phyloP scores from a whole-genome alignment of 2,888 invertebrate genomes.

The Drosophila atripex region DNA sequence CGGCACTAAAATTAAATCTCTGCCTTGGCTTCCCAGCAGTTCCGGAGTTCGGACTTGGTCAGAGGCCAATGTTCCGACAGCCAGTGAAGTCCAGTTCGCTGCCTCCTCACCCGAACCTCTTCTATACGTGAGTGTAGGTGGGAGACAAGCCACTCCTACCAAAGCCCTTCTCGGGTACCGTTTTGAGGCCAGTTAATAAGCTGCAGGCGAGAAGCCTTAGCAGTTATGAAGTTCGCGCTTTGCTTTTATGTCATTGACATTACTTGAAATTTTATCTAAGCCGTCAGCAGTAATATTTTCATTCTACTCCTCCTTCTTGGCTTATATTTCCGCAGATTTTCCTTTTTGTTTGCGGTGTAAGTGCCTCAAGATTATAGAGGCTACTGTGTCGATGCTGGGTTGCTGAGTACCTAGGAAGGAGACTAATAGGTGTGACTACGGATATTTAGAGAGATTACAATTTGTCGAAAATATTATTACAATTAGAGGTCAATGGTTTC shows the following conservation, averaged over 20 bases:
- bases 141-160: background rate
- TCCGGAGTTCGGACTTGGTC: conserved; percentile 27
- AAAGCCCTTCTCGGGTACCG: conserved; percentile 62
- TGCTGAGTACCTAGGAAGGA: background rate
- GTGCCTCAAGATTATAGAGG: conserved; percentile 2
- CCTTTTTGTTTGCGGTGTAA: background rate
- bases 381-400: conserved; percentile 3
- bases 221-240: conserved; percentile 74
- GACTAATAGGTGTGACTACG: background rate
- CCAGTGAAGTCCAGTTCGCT: background rate
- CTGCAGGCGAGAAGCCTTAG: conserved; percentile 63
- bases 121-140: no score
- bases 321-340: conserved; percentile 1
- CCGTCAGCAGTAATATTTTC: conserved; percentile 49
- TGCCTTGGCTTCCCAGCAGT: conserved; percentile 42
- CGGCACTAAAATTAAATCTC: conserved; percentile 57
- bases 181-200: conserved; percentile 73
- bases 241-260: conserved; percentile 66
- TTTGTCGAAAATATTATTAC: background rate
- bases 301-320: conserved; percentile 1
- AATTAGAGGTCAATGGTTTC: background rate
- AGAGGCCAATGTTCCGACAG: conserved; percentile 24
- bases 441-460: conserved; percentile 1
- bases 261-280: conserved; percentile 52
- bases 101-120: no score